Conservation (phyloP, 35 echinoderm and acorn worm species). For the Amphiura filiformis region DNA sequence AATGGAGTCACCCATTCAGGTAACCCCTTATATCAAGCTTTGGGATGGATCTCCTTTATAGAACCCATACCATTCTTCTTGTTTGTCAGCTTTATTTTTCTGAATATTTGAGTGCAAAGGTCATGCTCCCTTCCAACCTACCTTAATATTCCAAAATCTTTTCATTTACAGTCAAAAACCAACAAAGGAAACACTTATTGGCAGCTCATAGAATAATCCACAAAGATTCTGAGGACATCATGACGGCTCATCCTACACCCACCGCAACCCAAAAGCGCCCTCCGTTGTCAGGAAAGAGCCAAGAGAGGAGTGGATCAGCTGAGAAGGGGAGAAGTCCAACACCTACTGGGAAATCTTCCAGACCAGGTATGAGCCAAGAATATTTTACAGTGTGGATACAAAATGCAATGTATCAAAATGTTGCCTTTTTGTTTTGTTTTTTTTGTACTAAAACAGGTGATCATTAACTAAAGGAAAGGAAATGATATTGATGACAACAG, state of each 20-base stretch:
- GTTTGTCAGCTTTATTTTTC: no score
- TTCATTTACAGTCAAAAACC: conserved; percentile 73
- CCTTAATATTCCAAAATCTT: no score
- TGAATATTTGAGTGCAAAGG: no score
- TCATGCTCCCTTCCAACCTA: no score
- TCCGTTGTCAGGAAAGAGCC: background rate
- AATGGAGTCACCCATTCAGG: no score
- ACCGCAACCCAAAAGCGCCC: background rate
- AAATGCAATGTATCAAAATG: background rate
- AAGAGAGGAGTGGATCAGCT: background rate
- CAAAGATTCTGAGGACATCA: conserved; percentile 73
- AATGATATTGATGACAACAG: no score
- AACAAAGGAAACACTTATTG: conserved; percentile 77
- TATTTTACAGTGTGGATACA: background rate
- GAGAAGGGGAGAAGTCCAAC: conserved; percentile 12
- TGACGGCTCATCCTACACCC: conserved; percentile 42
- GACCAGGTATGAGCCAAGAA: conserved; percentile 26
- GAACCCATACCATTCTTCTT: no score
- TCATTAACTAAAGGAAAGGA: no score
- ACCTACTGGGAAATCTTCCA: conserved; percentile 22
- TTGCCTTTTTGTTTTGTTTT: no score
- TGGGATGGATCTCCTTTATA: no score
- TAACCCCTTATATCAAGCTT: no score
- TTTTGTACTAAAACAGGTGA: background rate
- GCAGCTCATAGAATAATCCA: conserved; percentile 89